These are phyloP conservation scores for Dryas iulia DNA, from an alignment of 1,140 invertebrate genomes.

Conservation along the genomic window DNA sequence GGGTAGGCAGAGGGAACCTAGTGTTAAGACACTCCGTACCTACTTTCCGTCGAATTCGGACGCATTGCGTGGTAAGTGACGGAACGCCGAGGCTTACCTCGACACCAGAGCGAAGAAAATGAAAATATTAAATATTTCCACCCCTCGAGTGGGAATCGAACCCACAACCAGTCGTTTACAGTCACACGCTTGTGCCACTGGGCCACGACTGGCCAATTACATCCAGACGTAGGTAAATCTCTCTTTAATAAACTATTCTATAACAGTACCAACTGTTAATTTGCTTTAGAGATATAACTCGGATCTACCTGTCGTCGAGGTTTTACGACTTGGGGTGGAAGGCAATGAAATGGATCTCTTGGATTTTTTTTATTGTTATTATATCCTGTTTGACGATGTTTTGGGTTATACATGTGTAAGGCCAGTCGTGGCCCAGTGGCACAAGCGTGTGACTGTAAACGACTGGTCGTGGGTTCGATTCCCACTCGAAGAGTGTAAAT, in stretches of 20 bases:
- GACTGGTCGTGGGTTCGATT: no score
- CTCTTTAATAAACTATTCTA: neutral
- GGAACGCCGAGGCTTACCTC: neutral
- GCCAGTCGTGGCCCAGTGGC: no score
- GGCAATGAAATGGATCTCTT: neutral
- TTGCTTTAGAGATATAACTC: neutral
- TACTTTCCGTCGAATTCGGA: neutral
- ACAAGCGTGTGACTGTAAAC: no score
- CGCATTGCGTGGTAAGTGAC: neutral
- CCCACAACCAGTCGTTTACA: neutral
- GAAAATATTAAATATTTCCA: no score
- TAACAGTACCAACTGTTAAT: neutral
- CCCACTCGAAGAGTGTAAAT: no score
- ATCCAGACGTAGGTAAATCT: neutral
- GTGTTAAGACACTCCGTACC: neutral
- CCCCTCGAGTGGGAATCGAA: neutral
- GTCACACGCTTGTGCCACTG: neutral
- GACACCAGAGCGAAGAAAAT: neutral
- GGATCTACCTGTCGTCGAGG: neutral
- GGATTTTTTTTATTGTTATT: neutral
- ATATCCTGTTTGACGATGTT: neutral
- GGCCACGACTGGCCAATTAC: no score
- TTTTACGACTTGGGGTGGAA: neutral
- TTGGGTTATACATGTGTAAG: neutral
- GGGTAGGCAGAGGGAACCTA: neutral